These are phyloP conservation scores for Nyctalus aviator DNA, from an alignment of 2,797 vertebrate genomes.

Conservation along the genomic window DNA sequence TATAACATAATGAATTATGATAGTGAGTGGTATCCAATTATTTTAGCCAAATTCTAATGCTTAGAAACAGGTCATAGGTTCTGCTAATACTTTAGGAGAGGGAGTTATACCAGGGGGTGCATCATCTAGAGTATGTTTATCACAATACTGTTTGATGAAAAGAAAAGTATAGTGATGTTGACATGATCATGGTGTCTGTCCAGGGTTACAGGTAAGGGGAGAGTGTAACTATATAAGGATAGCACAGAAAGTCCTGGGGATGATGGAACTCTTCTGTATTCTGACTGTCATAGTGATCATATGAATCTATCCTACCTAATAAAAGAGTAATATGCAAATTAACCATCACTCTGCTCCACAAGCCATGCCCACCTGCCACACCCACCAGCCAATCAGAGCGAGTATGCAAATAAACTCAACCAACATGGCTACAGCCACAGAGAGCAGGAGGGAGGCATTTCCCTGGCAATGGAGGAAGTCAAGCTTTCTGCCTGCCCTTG, in stretches of 20 bases:
- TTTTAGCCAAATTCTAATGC: background rate
- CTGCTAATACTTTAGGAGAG: background rate
- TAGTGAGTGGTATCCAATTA: background rate
- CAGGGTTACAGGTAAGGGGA: background rate
- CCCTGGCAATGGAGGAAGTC: too few relatives aligned
- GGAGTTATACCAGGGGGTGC: background rate
- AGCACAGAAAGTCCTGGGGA: background rate
- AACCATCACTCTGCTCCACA: too few relatives aligned
- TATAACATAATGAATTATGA: background rate
- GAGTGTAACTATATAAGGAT: background rate
- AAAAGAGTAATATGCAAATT: too few relatives aligned
- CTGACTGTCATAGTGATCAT: background rate
- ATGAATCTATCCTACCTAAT: background rate
- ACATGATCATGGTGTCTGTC: background rate
- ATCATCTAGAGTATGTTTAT: background rate
- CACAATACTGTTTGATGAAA: background rate
- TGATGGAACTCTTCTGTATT: constrained; percentile 3
- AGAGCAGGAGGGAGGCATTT: too few relatives aligned
- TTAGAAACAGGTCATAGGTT: constrained; percentile 22
- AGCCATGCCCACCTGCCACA: too few relatives aligned
- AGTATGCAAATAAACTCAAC: too few relatives aligned
- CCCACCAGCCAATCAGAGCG: too few relatives aligned
- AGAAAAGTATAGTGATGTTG: background rate
- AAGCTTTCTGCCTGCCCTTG: too few relatives aligned
- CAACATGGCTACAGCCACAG: too few relatives aligned